Base-by-base conservation (phyloP, 2,113 vertebrate species). In the Electrona antarctica region DNA sequence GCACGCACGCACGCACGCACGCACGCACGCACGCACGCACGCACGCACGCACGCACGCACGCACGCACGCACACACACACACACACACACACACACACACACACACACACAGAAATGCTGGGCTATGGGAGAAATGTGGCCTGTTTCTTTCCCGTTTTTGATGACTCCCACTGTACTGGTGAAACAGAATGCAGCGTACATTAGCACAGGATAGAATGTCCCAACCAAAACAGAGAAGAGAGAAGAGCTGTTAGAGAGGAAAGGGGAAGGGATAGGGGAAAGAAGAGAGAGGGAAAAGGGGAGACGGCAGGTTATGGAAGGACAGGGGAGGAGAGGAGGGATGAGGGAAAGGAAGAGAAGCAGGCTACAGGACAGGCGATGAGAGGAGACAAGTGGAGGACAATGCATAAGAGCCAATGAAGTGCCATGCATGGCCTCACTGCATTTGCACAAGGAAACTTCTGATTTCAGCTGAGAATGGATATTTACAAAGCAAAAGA, bases 41-140 rank as follows among this genome's bases (percentile, higher is more conserved):
- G 2, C 33, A 41, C 33, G 2, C 33, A 41, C 33, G 2, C 33
- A 41, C 33, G 2, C 33, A 41, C 33, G 2, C 33, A 41, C 33
- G 2, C 33, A 41, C 33, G 2, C 33, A 41, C 33, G 2, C 33
- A 41, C 33, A 41, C 33, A 41, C 33, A 41, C 33, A 41, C 33
- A 15, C 56, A 58, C 56, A n/a, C n/a, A n/a, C n/a, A 33, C 29
- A 11, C 57, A 28, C 57, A 10, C 70, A 72, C 49, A 66, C 58
- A 74, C 59, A 76, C 54, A 57, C 60, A 59, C 49, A 69, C 67
- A 91, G 85, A 91, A 92, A 78, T 91, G 91, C 93, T 92, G 89
- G 86, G 82, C 86, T 91, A 90, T 87, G 85, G 89, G 71, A 85
- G 85, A 91, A 93, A 91, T 89, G 86, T 89, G 88, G 86, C 89